Percentiles rank a stretch among this genome's conserved stretches.
These are phyloP conservation scores for Apoda limacodes DNA, from an alignment of 2,888 invertebrate genomes.

Conservation along the genomic window DNA sequence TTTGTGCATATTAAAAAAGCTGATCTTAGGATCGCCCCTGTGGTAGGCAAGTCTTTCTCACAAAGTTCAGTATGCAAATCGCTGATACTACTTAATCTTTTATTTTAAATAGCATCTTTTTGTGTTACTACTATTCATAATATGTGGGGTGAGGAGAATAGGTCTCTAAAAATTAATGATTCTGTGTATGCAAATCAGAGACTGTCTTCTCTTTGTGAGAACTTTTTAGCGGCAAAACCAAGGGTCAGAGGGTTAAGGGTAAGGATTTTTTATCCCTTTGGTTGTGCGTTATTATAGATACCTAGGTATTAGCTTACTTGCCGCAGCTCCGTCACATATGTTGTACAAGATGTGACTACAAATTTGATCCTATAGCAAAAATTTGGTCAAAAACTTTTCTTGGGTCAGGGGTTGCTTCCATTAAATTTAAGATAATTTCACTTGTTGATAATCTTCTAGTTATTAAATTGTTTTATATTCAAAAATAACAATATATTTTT, in stretches of 20 bases:
- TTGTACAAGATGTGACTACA: no score
- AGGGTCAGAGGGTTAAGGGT: no score
- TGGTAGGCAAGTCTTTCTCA: conserved; percentile 45
- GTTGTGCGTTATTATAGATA: conserved; percentile 26
- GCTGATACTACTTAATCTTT: conserved; percentile 57
- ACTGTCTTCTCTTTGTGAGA: conserved; percentile 44
- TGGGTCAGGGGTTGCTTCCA: no score
- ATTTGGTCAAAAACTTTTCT: no score
- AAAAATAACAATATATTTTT: no score
- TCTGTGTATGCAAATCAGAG: conserved; percentile 51
- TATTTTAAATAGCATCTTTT: conserved; percentile 67
- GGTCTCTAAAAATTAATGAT: conserved; percentile 54
- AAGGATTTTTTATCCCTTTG: conserved; percentile 7
- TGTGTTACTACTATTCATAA: conserved; percentile 51
- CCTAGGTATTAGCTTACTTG: no score
- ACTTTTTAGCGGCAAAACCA: no score
- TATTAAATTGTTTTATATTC: no score
- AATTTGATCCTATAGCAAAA: no score
- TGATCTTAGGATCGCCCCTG: conserved; percentile 43
- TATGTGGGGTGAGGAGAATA: conserved; percentile 45
- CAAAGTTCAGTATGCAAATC: conserved; percentile 58
- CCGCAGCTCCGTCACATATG: no score
- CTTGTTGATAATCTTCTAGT: no score
- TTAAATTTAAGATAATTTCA: no score
- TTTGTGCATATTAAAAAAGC: conserved; percentile 42